Base-by-base conservation (phyloP, 1,140 invertebrate genomes). In the Lordiphosa mommai region DNA sequence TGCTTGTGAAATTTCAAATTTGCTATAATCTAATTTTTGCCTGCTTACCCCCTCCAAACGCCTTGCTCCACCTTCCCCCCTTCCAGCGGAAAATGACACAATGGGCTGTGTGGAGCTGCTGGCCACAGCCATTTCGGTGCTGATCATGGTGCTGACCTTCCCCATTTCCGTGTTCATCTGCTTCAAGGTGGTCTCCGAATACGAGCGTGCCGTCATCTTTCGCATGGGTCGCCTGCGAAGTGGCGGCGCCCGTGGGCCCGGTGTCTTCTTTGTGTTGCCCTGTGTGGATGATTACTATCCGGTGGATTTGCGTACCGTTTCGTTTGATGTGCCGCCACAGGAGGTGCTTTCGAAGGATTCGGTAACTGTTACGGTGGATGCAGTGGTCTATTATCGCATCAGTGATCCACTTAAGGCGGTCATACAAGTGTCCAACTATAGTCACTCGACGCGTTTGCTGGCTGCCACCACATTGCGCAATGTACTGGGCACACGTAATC, bases 301-400 rank as follows among this genome's bases (percentile, higher is more conserved):
- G 88, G 95, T 96, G 4, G 96, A 98, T 87, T 89, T 98, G 40
- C 91, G 96, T 51, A 95, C 95, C 2, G 91, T 89, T 3, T 88
- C 91, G 0, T 92, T 92, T 61, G 90, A 92, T 69, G 91, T 92
- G 9, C 91, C 91, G 30, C 91, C 91, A 1, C 91, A 92, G 82
- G 91, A 93, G 91, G 94, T 98, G 29, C 91, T 98, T 49, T 96
- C 96, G 1, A 95, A 96, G 90, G 97, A 98, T 89, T 96, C 95
- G 0, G 96, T 98, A 1, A 98, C 96, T 0, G 96, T 98, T 0
- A 94, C 94, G 4, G 96, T 98, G 9, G 96, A 98, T 88, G 97
- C 97, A 2, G 95, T 96, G 1, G 95, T 98, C 9, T 98, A 98
- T 88, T 98, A 97, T 87, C 92, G 95, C 61, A 95, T 89, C 46